phyloP scores from a whole-genome alignment of 1,140 invertebrate species.

The Zaprionus taronus region DNA sequence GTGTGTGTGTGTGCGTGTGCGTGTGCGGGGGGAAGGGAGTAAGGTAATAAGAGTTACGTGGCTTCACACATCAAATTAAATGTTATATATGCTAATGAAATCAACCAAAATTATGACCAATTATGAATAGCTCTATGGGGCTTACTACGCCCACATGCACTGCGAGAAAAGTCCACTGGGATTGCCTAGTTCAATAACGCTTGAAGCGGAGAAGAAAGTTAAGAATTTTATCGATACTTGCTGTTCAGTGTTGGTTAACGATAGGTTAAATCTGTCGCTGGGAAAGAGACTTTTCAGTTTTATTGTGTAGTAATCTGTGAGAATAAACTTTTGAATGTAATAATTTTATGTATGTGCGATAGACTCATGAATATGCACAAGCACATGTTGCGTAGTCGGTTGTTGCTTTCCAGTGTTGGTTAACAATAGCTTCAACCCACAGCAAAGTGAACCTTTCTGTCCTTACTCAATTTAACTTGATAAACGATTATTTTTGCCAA shows the following conservation, averaged over 20 bases:
- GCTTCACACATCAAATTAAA: conserved; percentile 76
- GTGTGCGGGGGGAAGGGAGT: background rate
- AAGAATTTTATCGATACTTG: background rate
- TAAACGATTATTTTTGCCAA: background rate
- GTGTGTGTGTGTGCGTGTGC: background rate
- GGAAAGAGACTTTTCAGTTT: background rate
- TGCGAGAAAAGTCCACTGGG: background rate
- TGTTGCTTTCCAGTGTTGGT: background rate
- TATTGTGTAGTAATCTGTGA: too few species aligned
- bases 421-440: background rate
- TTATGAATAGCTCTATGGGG: conserved; percentile 75
- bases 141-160: conserved; percentile 33
- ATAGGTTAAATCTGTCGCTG: background rate
- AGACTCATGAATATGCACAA: too few species aligned
- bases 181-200: too few species aligned
- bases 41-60: conserved; percentile 37
- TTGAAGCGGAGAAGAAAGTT: too few species aligned
- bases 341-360: background rate
- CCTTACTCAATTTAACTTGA: background rate
- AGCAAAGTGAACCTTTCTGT: background rate
- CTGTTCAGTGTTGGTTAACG: background rate
- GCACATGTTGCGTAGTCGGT: too few species aligned
- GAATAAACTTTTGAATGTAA: background rate
- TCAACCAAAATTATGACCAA: conserved; percentile 80
- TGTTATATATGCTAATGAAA: conserved; percentile 79